Conservation (phyloP, 2,113 vertebrate species). For the Archilochus colubris region DNA sequence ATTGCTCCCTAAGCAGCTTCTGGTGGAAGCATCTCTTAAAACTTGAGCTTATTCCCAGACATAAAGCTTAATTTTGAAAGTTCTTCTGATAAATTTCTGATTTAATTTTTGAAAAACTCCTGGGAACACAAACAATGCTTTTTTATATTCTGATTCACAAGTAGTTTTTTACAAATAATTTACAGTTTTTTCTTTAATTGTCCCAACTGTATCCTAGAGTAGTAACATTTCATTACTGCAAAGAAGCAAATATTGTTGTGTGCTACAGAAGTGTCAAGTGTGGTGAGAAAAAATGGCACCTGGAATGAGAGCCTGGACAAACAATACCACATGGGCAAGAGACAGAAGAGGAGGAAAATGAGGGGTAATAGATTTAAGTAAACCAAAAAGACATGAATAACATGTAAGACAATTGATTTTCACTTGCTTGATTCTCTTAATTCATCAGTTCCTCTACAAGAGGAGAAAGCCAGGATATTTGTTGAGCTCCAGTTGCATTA, state of each 20-base stretch:
- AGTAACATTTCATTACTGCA: background rate
- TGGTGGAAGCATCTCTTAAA: background rate
- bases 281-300: background rate
- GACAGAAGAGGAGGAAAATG: background rate
- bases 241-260: background rate
- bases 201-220: background rate
- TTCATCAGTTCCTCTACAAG: background rate
- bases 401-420: background rate
- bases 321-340: background rate
- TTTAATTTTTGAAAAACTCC: background rate
- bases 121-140: background rate
- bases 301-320: background rate
- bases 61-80: background rate
- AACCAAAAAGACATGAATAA: background rate
- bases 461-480: background rate
- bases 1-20: background rate
- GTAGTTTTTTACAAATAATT: background rate
- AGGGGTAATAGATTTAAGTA: background rate
- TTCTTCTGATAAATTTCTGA: background rate
- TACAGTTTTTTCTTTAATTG: background rate
- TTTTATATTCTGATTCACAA: background rate
- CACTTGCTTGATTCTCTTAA: background rate
- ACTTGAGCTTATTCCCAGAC: background rate
- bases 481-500: background rate
- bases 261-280: background rate